These are phyloP conservation scores for Drepanosiphum platanoidis DNA, from an alignment of 2,888 invertebrate genomes.

Conservation along the genomic window DNA sequence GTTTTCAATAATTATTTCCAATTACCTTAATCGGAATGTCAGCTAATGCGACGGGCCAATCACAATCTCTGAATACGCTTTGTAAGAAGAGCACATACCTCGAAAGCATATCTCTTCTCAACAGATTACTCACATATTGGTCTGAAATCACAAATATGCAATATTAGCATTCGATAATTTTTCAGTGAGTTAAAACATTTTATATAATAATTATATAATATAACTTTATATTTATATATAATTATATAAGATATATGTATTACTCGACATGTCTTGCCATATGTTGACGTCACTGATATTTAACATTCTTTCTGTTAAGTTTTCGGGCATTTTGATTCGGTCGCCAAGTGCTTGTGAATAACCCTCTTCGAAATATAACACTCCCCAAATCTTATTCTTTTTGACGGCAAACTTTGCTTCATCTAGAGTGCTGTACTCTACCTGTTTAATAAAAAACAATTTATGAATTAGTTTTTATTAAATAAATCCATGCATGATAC, in stretches of 20 bases:
- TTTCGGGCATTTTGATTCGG: constrained; percentile 73
- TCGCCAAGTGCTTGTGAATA: constrained; percentile 78
- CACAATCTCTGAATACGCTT: constrained; percentile 64
- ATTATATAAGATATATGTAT: constrained; percentile 64
- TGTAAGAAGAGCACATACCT: constrained; percentile 64
- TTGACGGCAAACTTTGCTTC: constrained; percentile 76
- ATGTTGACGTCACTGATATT: constrained; percentile 76
- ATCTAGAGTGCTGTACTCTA: constrained; percentile 71
- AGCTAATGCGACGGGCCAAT: constrained; percentile 63
- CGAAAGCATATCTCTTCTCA: constrained; percentile 64
- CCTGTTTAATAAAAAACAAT: constrained; percentile 67
- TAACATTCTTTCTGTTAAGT: constrained; percentile 72
- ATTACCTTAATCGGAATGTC: constrained; percentile 64
- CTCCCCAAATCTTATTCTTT: constrained; percentile 80
- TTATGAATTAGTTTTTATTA: neutral
- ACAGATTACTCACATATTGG: constrained; percentile 64
- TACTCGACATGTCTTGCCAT: constrained; percentile 87
- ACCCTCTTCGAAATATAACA: constrained; percentile 79
- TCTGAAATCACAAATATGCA: constrained; percentile 62
- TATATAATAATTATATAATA: too few relatives aligned
- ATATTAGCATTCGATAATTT: neutral
- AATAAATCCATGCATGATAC: too few relatives aligned
- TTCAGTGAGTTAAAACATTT: too few relatives aligned
- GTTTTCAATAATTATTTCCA: neutral
- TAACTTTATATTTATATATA: too few relatives aligned